phyloP scores from a whole-genome alignment of 2,888 invertebrate genomes.

The Dastarcus helophoroides region DNA sequence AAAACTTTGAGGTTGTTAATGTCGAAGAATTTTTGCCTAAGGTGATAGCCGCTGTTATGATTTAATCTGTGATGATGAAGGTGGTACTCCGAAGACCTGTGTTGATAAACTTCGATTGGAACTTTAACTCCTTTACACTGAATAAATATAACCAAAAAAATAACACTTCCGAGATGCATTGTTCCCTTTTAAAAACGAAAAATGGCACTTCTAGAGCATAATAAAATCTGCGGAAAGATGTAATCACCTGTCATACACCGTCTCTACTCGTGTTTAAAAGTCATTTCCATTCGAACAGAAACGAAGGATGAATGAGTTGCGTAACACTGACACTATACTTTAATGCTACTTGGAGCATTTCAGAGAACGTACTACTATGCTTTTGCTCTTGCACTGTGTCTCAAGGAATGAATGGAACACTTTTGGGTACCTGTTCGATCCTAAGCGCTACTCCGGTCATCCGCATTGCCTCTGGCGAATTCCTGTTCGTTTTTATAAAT shows the following conservation, averaged over 20 bases:
- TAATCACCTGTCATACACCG: constrained; percentile 1
- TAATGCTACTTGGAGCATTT: constrained; percentile 28
- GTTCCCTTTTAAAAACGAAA: background rate
- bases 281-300: background rate
- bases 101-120: constrained; percentile 45
- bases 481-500: background rate
- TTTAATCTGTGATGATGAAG: constrained; percentile 40
- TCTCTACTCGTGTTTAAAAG: background rate
- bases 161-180: constrained; percentile 1
- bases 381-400: constrained; percentile 16
- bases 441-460: constrained; percentile 1
- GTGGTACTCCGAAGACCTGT: constrained; percentile 24
- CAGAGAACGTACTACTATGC: constrained; percentile 30
- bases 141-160: background rate
- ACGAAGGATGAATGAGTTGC: constrained; percentile 24
- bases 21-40: constrained; percentile 41
- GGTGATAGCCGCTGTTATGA: constrained; percentile 42
- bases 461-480: constrained; percentile 1
- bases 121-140: constrained; percentile 26
- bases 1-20: constrained; percentile 50
- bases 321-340: constrained; percentile 24
- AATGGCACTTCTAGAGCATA: background rate
- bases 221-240: background rate
- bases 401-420: constrained; percentile 30
- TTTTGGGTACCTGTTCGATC: constrained; percentile 10